Conservation (phyloP, 1,140 invertebrate genomes). For the Lycorma delicatula region DNA sequence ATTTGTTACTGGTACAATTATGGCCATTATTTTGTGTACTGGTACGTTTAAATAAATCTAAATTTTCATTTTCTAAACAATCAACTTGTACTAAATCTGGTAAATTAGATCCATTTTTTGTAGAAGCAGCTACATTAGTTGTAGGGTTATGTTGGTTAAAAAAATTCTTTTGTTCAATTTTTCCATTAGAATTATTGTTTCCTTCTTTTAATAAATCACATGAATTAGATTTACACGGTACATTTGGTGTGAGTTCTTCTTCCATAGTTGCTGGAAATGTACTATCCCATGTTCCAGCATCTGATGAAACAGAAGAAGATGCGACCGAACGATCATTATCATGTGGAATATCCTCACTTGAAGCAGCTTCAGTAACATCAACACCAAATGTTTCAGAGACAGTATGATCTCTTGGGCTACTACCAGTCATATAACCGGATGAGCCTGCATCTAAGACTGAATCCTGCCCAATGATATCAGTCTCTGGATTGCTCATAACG, state of each 20-base stretch:
- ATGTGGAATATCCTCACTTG: constrained; percentile 58
- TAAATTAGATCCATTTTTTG: constrained; percentile 32
- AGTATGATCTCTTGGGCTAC: constrained; percentile 40
- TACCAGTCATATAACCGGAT: constrained; percentile 37
- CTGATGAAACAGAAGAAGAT: constrained; percentile 49
- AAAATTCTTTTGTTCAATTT: too few relatives aligned
- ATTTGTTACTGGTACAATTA: too few relatives aligned
- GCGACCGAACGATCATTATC: constrained; percentile 51
- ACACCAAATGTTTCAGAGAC: constrained; percentile 32
- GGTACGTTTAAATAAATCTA: background rate
- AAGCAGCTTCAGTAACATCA: constrained; percentile 41
- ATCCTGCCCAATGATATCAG: constrained; percentile 10
- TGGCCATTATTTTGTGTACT: constrained; percentile 25
- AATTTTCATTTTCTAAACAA: constrained; percentile 25
- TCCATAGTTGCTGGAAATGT: constrained; percentile 26
- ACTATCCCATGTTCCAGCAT: constrained; percentile 51
- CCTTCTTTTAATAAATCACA: too few relatives aligned
- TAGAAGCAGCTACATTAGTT: too few relatives aligned
- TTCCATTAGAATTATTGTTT: too few relatives aligned
- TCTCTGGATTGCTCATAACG: constrained; percentile 17
- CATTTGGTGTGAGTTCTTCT: constrained; percentile 33
- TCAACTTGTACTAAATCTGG: constrained; percentile 23
- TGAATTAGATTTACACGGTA: too few relatives aligned
- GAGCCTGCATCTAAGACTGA: constrained; percentile 18
- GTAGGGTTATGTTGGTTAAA: too few relatives aligned